Conservation (phyloP, 2,888 invertebrate species). For the Caenorhabditis doughertyi region DNA sequence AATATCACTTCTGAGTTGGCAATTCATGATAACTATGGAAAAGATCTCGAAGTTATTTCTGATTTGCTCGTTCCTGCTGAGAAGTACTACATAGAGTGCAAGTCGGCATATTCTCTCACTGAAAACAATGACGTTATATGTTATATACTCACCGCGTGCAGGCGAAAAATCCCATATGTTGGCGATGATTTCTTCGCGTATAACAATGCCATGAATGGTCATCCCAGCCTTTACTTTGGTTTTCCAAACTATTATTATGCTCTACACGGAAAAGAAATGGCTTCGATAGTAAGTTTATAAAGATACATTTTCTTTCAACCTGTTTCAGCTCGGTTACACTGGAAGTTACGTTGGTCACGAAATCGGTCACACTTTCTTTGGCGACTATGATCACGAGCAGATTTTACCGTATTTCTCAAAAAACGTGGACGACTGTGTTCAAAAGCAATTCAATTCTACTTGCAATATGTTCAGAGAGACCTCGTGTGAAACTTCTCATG, state of each 20-base stretch:
- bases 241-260: conserved; percentile 13
- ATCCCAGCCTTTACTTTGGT: neutral
- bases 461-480: conserved; percentile 22
- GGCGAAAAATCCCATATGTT: too few species aligned
- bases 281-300: conserved; percentile 8
- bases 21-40: neutral
- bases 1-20: neutral
- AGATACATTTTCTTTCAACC: neutral
- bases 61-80: neutral
- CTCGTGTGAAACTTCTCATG: neutral
- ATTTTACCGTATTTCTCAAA: conserved; percentile 3
- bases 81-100: neutral
- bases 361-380: conserved; percentile 23
- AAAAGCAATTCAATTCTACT: conserved; percentile 14
- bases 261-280: conserved; percentile 22
- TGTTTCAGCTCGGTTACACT: conserved; percentile 14
- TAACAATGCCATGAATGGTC: neutral
- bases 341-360: conserved; percentile 11
- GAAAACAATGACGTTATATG: too few species aligned
- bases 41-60: neutral
- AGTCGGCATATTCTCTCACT: neutral
- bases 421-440: neutral
- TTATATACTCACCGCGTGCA: too few species aligned
- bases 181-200: neutral
- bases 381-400: neutral